Evolutionary conservation across 2,113 vertebrate genomes (phyloP).

Genomic region (Salvelinus sp.): DNA sequence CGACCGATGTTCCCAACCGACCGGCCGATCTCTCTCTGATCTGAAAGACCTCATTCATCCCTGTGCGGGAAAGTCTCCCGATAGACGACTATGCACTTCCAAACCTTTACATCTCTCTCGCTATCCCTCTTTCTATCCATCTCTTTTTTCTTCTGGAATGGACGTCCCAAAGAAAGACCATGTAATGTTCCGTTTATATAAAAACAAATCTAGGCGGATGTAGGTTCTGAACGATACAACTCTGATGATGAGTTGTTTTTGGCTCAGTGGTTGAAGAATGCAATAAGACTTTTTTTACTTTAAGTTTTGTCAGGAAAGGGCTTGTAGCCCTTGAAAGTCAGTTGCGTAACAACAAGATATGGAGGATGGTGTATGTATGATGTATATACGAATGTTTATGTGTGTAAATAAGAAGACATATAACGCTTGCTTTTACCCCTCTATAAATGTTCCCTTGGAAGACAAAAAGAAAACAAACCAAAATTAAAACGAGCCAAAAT

Average conservation of each 20-base stretch:
- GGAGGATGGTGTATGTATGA: constrained; percentile 57
- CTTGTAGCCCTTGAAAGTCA: constrained; percentile 28
- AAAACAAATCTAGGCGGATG: constrained; percentile 74
- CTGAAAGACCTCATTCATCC: constrained; percentile 72
- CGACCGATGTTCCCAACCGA: constrained; percentile 49
- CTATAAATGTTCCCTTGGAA: constrained; percentile 30
- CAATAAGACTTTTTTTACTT: constrained; percentile 37
- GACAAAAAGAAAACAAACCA: constrained; percentile 24
- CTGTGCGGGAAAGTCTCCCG: constrained; percentile 58
- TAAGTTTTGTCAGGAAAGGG: constrained; percentile 32
- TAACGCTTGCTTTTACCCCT: constrained; percentile 27
- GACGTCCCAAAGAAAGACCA: constrained; percentile 76
- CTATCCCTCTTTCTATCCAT: constrained; percentile 22
- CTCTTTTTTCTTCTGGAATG: constrained; percentile 59
- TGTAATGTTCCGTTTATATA: constrained; percentile 57
- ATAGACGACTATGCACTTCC: constrained; percentile 75
- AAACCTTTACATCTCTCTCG: constrained; percentile 61
- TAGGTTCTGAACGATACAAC: constrained; percentile 62
- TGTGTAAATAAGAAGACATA: constrained; percentile 59
- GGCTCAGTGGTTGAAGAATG: constrained; percentile 51
- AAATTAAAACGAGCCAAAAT: constrained; percentile 19
- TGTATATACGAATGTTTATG: constrained; percentile 34
- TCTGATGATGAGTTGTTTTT: constrained; percentile 39
- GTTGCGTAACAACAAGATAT: constrained; percentile 45
- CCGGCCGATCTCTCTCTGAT: constrained; percentile 48